Evolutionary conservation across 2,797 vertebrate species (phyloP), one percentile per base, ranked within the genome.

Genomic region (Girardinus metallicus): DNA sequence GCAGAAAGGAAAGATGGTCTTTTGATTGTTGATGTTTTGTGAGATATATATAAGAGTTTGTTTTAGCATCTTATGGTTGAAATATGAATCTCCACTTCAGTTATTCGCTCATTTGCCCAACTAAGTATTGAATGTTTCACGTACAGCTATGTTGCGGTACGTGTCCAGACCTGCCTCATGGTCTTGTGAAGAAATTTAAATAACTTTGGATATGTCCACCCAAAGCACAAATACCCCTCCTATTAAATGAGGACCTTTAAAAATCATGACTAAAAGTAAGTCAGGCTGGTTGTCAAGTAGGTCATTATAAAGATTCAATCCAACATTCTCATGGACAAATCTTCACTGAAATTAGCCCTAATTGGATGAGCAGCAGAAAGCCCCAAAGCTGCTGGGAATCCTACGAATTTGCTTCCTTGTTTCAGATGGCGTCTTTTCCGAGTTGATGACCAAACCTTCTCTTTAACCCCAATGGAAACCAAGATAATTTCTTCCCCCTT

Each of bases 401-500:
- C 26, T 72, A 34, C 6, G 13, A 70, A 26, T 47, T 62, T 76
- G 41, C 39, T 62, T 55, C 39, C 62, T 62, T 2, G 2, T 36
- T 70, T 26, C 26, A 74, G 46, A 53, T 77, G 55, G 66, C 72
- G n/a, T 26, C 34, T 29, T 74, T 62, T 21, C 39, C 10, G 23
- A 53, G 34, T n/a, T 81, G 21, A 43, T 74, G 68, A 76, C 26
- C 23, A 74, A 53, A 10, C 23, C 15, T 53, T 53, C 55, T 11
- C 47, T 80, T 73, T 64, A 73, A 57, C 44, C 34, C 62, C 39
- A 78, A 29, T 43, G 36, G 53, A 85, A 70, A 73, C 46, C 31
- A 51, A 73, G 73, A 75, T 82, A 13, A 83, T 81, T 60, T 39
- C 66, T 74, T 71, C 71, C 21, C 49, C 49, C 49, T 51, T 51